A percentile compares a stretch with the other conserved stretches of the same genome.
These are phyloP conservation scores for Xanthorhoe designata DNA, from an alignment of 2,888 invertebrate species.

Conservation along the genomic window DNA sequence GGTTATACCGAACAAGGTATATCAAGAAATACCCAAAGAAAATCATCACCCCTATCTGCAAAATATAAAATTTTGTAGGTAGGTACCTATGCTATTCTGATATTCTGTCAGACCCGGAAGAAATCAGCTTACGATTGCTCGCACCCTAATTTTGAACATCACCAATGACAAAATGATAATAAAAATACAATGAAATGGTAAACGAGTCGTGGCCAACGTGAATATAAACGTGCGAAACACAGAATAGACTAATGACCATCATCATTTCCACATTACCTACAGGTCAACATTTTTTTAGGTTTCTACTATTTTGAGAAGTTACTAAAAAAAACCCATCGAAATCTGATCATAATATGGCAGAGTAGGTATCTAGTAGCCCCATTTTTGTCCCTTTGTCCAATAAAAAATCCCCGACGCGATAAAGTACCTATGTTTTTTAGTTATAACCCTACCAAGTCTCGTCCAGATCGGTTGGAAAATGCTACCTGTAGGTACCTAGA, in stretches of 20 bases:
- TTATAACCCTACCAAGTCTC: too few relatives aligned
- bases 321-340: too few relatives aligned
- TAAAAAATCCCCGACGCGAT: too few relatives aligned
- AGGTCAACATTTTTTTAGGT: too few relatives aligned
- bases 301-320: too few relatives aligned
- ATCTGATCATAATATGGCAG: too few relatives aligned
- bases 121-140: slow-evolving; percentile 68
- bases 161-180: slow-evolving; percentile 43
- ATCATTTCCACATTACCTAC: neutral
- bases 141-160: slow-evolving; percentile 72
- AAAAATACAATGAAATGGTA: slow-evolving; percentile 30
- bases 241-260: neutral
- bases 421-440: too few relatives aligned
- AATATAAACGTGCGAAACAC: slow-evolving; percentile 28
- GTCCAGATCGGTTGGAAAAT: too few relatives aligned
- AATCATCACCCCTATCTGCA: slow-evolving; percentile 81
- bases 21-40: slow-evolving; percentile 83
- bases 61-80: slow-evolving; percentile 8
- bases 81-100: slow-evolving; percentile 6
- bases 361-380: too few relatives aligned
- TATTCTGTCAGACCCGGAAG: slow-evolving; percentile 18
- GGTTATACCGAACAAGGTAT: slow-evolving; percentile 72
- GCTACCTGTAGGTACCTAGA: too few relatives aligned
- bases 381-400: too few relatives aligned
- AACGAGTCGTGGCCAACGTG: slow-evolving; percentile 49